Evolutionary conservation across 2,888 invertebrate genomes (phyloP).

Genomic region (Pedicia rivosa): DNA sequence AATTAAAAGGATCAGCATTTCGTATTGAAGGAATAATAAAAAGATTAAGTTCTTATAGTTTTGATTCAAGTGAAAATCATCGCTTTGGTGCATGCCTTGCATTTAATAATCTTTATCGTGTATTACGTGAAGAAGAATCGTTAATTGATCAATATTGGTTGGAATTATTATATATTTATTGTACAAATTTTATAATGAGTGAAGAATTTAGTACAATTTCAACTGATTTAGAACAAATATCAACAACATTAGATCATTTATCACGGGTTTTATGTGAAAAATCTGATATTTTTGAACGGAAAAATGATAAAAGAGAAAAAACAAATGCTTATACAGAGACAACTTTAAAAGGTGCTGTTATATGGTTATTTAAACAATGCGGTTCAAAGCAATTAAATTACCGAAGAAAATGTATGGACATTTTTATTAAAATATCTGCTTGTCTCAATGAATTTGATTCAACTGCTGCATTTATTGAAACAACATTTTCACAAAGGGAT

Average conservation of each 20-base stretch:
- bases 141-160: constrained; percentile 44
- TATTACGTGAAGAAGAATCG: constrained; percentile 39
- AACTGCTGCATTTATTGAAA: constrained; percentile 17
- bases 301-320: constrained; percentile 21
- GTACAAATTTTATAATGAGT: constrained; percentile 38
- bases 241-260: constrained; percentile 38
- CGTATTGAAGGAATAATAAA: constrained; percentile 37
- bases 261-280: constrained; percentile 39
- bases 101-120: constrained; percentile 50
- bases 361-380: constrained; percentile 35
- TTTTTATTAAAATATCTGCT: constrained; percentile 29
- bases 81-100: constrained; percentile 50
- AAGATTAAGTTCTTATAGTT: constrained; percentile 34
- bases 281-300: constrained; percentile 31
- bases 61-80: constrained; percentile 26
- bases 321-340: constrained; percentile 29
- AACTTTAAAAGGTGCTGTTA: constrained; percentile 27
- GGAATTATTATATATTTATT: constrained; percentile 43
- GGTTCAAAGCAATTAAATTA: constrained; percentile 29
- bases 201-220: constrained; percentile 25
- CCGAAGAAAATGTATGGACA: constrained; percentile 32
- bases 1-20: constrained; percentile 22
- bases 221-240: constrained; percentile 32
- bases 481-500: constrained; percentile 17
- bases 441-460: constrained; percentile 17